Evolutionary conservation across 2,797 vertebrate genomes (phyloP).

Genomic region (Anisognathus igniventris): DNA sequence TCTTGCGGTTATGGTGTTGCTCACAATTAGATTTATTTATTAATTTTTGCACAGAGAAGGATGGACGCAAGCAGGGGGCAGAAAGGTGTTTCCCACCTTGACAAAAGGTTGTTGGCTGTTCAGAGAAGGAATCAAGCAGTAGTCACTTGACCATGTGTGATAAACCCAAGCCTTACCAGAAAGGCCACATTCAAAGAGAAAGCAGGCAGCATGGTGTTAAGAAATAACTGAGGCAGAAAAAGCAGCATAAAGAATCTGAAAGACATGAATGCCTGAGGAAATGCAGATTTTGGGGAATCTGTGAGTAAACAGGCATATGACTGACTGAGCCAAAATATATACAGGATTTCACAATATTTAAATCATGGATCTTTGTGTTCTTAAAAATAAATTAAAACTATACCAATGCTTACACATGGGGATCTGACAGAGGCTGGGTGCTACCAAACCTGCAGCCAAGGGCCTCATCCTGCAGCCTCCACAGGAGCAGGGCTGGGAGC

Average conservation of each 20-base stretch:
- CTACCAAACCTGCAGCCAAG: constrained; percentile 2
- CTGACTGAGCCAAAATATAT: constrained; percentile 65
- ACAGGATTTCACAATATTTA: constrained; percentile 70
- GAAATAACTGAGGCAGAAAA: constrained; percentile 60
- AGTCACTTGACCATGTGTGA: accelerated
- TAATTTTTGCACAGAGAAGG: neutral
- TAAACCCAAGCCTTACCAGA: neutral
- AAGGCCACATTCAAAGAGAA: neutral
- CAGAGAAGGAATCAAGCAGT: neutral
- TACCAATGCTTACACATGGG: constrained; percentile 41
- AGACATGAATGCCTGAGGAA: constrained; percentile 66
- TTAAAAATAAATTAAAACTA: constrained; percentile 68
- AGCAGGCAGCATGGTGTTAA: constrained; percentile 39
- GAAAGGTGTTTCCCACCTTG: neutral
- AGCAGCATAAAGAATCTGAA: constrained; percentile 56
- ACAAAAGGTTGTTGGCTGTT: neutral
- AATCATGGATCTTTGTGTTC: constrained; percentile 68
- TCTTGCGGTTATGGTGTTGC: neutral
- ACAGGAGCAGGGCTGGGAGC: neutral
- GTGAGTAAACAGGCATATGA: constrained; percentile 71
- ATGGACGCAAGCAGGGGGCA: neutral
- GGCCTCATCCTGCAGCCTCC: neutral
- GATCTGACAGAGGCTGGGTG: neutral
- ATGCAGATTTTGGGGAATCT: constrained; percentile 69
- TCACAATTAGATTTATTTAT: neutral